Conservation (phyloP, 2,888 invertebrate genomes). For the Leptinotarsa peninsularis region DNA sequence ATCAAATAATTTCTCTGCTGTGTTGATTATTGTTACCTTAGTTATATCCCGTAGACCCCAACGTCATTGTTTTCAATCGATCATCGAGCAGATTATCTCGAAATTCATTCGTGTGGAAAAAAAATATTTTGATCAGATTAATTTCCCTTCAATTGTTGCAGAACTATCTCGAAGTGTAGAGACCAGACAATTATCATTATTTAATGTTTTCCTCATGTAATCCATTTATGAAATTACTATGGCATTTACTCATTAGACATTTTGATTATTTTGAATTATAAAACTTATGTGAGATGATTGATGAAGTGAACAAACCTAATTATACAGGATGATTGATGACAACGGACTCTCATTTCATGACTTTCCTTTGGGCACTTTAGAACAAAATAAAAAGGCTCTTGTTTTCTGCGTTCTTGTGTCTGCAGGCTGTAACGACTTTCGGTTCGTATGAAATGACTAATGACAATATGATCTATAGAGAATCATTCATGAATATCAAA, state of each 20-base stretch:
- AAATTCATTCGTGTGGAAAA: too few species aligned
- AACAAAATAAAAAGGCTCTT: slow-evolving; percentile 34
- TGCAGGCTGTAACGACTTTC: slow-evolving; percentile 36
- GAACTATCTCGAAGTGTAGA: slow-evolving; percentile 56
- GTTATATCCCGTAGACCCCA: too few species aligned
- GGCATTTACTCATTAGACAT: background rate
- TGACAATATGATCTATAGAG: slow-evolving; percentile 24
- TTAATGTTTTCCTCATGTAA: background rate
- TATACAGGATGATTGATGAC: slow-evolving; percentile 47
- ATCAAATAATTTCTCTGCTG: too few species aligned
- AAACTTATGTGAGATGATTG: slow-evolving; percentile 43
- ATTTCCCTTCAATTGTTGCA: too few species aligned
- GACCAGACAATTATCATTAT: slow-evolving; percentile 33
- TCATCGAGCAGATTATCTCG: too few species aligned
- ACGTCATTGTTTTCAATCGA: too few species aligned
- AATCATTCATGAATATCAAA: background rate
- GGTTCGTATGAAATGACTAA: slow-evolving; percentile 28
- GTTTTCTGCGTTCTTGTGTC: slow-evolving; percentile 32
- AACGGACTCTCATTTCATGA: slow-evolving; percentile 43
- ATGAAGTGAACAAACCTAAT: slow-evolving; percentile 43
- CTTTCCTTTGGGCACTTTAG: slow-evolving; percentile 37
- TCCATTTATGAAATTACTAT: background rate
- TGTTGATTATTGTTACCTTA: too few species aligned
- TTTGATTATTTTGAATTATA: slow-evolving; percentile 28
- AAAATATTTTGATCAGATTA: too few species aligned